Evolutionary conservation across 1,140 invertebrate genomes (phyloP).

Genomic region (Drosophila obscura): DNA sequence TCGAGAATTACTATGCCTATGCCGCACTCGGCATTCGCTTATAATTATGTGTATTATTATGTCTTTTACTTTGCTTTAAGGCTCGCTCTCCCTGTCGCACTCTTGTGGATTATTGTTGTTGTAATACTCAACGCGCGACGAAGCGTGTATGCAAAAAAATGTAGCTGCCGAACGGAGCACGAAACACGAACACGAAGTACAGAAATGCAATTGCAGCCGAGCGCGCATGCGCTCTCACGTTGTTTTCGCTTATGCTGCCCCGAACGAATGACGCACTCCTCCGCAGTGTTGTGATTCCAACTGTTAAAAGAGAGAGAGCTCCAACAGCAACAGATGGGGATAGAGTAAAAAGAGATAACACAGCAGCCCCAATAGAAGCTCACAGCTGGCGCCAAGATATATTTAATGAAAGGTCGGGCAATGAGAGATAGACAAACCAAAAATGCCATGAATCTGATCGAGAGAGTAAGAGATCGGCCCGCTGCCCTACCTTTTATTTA

Average conservation of each 20-base stretch:
- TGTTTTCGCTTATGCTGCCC: slow-evolving; percentile 56
- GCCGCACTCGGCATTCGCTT: slow-evolving; percentile 9
- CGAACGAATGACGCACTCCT: slow-evolving; percentile 55
- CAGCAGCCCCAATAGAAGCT: slow-evolving; percentile 16
- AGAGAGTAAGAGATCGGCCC: too few relatives aligned
- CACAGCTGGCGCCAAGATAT: slow-evolving; percentile 6
- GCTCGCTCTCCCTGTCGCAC: not conserved
- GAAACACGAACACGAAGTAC: slow-evolving; percentile 28
- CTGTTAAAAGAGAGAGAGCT: slow-evolving; percentile 1
- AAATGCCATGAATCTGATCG: too few relatives aligned
- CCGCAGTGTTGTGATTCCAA: slow-evolving; percentile 11
- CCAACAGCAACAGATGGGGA: not conserved
- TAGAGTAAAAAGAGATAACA: slow-evolving; percentile 1
- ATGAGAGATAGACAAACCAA: too few relatives aligned
- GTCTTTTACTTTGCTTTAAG: too few relatives aligned
- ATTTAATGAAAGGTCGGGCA: too few relatives aligned
- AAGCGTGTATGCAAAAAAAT: slow-evolving; percentile 64
- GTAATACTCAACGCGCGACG: slow-evolving; percentile 60
- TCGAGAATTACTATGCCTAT: slow-evolving; percentile 15
- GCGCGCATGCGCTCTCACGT: slow-evolving; percentile 77
- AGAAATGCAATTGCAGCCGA: slow-evolving; percentile 49
- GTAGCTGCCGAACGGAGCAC: slow-evolving; percentile 27
- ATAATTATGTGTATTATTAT: slow-evolving; percentile 28
- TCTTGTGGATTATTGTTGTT: slow-evolving; percentile 27
- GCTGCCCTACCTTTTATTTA: too few relatives aligned